Percentiles rank a stretch among this genome's conserved stretches.
Evolutionary conservation across 2,888 invertebrate species (phyloP).

Genomic region (Merodon equestris): DNA sequence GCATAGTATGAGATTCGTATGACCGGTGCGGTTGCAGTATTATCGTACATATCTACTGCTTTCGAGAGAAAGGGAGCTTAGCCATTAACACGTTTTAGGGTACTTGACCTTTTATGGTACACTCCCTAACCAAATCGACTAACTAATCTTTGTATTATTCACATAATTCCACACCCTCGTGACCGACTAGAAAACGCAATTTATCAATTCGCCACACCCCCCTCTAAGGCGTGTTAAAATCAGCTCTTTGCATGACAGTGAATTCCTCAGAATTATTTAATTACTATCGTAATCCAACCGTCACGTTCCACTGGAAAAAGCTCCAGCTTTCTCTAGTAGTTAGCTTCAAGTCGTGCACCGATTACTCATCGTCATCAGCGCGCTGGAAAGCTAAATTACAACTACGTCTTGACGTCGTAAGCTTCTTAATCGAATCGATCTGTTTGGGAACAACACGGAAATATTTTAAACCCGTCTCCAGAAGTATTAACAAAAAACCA

Average conservation of each 20-base stretch:
- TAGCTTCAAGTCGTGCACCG: conserved; percentile 8
- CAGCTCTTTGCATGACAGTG: neutral
- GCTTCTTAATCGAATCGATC: conserved; percentile 24
- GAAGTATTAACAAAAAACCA: conserved; percentile 1
- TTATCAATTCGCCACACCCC: too few species aligned
- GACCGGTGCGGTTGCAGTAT: too few species aligned
- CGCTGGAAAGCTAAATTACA: conserved; percentile 30
- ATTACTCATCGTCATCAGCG: conserved; percentile 51
- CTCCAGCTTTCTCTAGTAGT: conserved; percentile 40
- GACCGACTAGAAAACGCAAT: too few species aligned
- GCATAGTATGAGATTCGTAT: too few species aligned
- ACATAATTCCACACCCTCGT: too few species aligned
- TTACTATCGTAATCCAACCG: conserved; percentile 21
- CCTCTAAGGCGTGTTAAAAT: too few species aligned
- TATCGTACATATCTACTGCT: too few species aligned
- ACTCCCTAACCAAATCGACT: too few species aligned
- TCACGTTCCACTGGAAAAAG: conserved; percentile 48
- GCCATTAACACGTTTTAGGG: too few species aligned
- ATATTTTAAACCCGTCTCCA: neutral
- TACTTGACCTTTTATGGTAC: too few species aligned
- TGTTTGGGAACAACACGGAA: conserved; percentile 27
- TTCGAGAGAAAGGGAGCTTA: too few species aligned
- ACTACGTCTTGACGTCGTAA: conserved; percentile 34
- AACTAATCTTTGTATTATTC: too few species aligned
- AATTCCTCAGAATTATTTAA: conserved; percentile 18